Base-by-base conservation (phyloP, 2,888 invertebrate species). In the Orthosia incerta region DNA sequence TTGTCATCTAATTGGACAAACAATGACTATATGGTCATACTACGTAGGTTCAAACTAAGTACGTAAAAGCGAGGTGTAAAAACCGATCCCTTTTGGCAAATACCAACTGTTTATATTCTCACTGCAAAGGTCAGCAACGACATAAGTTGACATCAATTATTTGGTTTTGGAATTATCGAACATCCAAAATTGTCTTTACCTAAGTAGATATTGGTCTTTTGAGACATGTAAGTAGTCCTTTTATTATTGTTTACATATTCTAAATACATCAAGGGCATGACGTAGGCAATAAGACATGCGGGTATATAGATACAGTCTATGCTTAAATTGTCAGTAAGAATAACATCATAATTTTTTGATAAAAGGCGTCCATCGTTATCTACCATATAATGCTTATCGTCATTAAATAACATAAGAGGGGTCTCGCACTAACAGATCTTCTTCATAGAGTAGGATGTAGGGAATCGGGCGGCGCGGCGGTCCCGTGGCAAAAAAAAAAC, bases 1-100 rank as follows among this genome's bases (percentile, higher is more conserved):
- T 59, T 76, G 55, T 72, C 73, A 71, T 67, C 61, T 81, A 68
- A 83, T 79, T 74, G 62, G 57, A 64, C 57, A 79, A 76, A 83
- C 70, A 79, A 59, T 26, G 45, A 51, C 20, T 72, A 26, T 39
- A 75, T 39, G 18, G 55, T 31, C 26, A 74, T 45, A 20, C 63
- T 65, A 51, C n/a, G 55, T 48, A 48, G 57, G 57, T 66, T 57
- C 50, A 16, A 59, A 70, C 13, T 53, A 48, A 62, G 59, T 55
- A 62, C 53, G 31, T 71, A 39, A 23, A 26, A 46, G 12, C 4
- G 57, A 77, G 60, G 82, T 77, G 82, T 73, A 23, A 76, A 69
- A 72, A 71, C 53, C 67, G 53, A 23, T 65, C 50, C 71, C 65
- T 69, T 68, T 63, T 60, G 5, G 71, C 31, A n/a, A 57, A 72